Percentiles rank a stretch among this genome's conserved stretches.
Evolutionary conservation across 1,140 invertebrate genomes (phyloP).

Genomic region (Macrobrachium rosenbergii): DNA sequence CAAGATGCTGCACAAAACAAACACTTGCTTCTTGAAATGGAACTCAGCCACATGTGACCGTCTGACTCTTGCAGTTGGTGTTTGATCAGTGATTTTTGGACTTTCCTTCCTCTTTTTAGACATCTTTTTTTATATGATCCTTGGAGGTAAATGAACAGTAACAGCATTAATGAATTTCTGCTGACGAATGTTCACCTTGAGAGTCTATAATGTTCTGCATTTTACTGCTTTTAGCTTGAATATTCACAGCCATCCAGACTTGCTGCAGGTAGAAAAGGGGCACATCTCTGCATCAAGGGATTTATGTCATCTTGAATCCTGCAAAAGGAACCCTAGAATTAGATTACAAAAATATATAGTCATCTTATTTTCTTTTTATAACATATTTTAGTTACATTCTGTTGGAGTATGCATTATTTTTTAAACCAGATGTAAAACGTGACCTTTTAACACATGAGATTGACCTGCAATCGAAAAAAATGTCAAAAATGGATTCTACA

Average conservation of each 20-base stretch:
- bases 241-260: neutral
- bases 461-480: too few species aligned
- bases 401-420: too few species aligned
- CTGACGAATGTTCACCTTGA: neutral
- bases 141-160: conserved; percentile 5
- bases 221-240: neutral
- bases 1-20: too few species aligned
- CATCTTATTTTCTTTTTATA: neutral
- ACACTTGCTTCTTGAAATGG: too few species aligned
- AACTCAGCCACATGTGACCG: too few species aligned
- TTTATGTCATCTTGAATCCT: neutral
- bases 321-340: neutral
- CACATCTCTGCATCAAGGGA: neutral
- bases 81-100: too few species aligned
- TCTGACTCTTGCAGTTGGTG: too few species aligned
- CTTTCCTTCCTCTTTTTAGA: too few species aligned
- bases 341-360: neutral
- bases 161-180: neutral
- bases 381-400: neutral
- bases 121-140: too few species aligned
- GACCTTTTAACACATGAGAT: too few species aligned
- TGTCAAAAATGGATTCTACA: too few species aligned
- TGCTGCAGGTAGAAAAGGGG: neutral
- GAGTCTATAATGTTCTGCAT: neutral
- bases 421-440: too few species aligned